Evolutionary conservation across 1,140 invertebrate species (phyloP).

Genomic region (honey bee (Apis mellifera)): DNA sequence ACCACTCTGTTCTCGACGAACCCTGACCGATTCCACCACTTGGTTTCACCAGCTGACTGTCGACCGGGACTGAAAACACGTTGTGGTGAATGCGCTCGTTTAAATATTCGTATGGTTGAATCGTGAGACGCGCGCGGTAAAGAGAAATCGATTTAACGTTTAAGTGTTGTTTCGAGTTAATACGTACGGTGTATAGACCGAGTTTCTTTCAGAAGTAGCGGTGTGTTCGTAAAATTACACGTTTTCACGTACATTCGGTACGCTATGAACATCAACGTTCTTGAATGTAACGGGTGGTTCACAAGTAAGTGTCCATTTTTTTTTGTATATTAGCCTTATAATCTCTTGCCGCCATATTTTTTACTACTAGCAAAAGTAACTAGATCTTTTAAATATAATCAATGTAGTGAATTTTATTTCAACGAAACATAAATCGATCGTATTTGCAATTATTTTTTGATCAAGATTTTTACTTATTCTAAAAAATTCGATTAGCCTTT

Average conservation of each 20-base stretch:
- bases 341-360: background rate
- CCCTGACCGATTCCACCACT: conserved; percentile 43
- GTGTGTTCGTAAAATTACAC: conserved; percentile 48
- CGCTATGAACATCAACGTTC: conserved; percentile 58
- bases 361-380: background rate
- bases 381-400: background rate
- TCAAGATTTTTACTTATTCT: background rate
- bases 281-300: conserved; percentile 51
- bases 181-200: conserved; percentile 30
- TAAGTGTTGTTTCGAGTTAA: conserved; percentile 43
- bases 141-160: background rate
- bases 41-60: conserved; percentile 39
- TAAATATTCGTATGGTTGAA: conserved; percentile 3
- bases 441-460: background rate
- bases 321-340: background rate
- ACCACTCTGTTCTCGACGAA: conserved; percentile 49
- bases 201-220: conserved; percentile 13
- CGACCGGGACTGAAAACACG: conserved; percentile 2
- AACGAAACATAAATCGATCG: background rate
- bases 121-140: background rate
- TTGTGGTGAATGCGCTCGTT: conserved; percentile 3
- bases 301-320: conserved; percentile 51
- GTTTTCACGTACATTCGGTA: conserved; percentile 39
- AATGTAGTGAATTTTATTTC: too few relatives aligned
- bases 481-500: background rate